Percentiles rank a stretch among this genome's conserved stretches.
These are phyloP conservation scores for Cygnus buccinator DNA, from an alignment of 2,113 vertebrate species.

Conservation along the genomic window DNA sequence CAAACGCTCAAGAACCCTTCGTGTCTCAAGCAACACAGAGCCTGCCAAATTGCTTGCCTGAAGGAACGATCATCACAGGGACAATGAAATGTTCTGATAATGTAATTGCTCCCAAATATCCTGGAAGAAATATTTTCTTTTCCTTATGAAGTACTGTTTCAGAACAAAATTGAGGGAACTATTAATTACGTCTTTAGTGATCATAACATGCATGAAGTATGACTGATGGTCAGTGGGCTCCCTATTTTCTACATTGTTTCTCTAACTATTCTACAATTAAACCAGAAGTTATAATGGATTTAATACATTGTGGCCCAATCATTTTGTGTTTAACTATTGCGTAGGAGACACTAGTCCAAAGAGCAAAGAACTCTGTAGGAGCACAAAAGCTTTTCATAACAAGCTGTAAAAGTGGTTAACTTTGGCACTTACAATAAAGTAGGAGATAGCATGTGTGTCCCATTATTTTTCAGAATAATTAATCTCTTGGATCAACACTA, in stretches of 20 bases:
- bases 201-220: not conserved
- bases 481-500: not conserved
- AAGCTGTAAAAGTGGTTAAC: not conserved
- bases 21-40: not conserved
- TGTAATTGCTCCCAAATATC: not conserved
- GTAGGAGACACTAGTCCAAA: not conserved
- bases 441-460: not conserved
- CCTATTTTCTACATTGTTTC: not conserved
- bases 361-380: not conserved
- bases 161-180: not conserved
- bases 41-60: not conserved
- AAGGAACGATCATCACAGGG: not conserved
- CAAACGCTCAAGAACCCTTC: not conserved
- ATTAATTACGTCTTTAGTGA: not conserved
- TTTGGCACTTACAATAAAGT: not conserved
- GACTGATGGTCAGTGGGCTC: accelerated
- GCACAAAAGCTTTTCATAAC: not conserved
- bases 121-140: not conserved
- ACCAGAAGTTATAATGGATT: not conserved
- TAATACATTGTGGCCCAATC: not conserved
- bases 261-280: not conserved
- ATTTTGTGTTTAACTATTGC: not conserved
- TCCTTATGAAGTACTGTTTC: not conserved
- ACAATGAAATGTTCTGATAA: not conserved
- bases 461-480: not conserved